Evolutionary conservation across 2,888 invertebrate genomes (phyloP), one percentile per base, ranked within the genome.

Genomic region (Lycia hirtaria): DNA sequence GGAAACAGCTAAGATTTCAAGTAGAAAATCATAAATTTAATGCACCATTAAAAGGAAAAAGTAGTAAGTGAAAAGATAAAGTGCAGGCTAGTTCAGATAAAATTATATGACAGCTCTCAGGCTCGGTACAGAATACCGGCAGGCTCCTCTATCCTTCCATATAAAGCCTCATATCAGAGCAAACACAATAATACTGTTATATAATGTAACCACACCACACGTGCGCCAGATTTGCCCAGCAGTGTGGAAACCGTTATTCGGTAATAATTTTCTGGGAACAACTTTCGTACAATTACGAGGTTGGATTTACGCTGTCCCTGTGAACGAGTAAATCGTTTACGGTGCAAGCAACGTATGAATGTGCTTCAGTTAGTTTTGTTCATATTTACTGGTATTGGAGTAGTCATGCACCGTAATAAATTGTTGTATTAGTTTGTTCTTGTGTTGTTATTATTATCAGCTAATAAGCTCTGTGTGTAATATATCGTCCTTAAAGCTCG

Each of bases 181-280:
- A 56, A 43, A 56, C 32, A 55, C 17, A 44, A 49, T 56, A 45
- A 45, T 38, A 56, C 33, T 45, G 50, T 50, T 32, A 56, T 56
- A 56, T 32, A 28, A 20, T 50, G 50, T 56, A 33, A 50, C 50
- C 50, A 38, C 45, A 45, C 22, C 38, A 33, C 51, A 51, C 50
- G 45, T 51, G 45, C 38, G 45, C 24, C 43, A 51, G 22, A 52
- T 52, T 51, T 47, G 43, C 28, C 37, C 52, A 48, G 28, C 48
- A 48, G 57, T 38, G 43, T 35, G 48, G 24, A 52, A 57, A 47
- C 51, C 40, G 50, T 48, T 37, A 57, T 57, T 52, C 37, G 37
- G 43, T 38, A 17, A 58, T 58, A 52, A 41, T 48, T 58, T 51
- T 41, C 28, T 43, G 43, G n/a, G 24, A 43, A 37, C 45, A 51